A percentile compares a stretch with the other conserved stretches of the same genome.
Conservation (phyloP, 2,888 invertebrate species). For the Seira ritae region DNA sequence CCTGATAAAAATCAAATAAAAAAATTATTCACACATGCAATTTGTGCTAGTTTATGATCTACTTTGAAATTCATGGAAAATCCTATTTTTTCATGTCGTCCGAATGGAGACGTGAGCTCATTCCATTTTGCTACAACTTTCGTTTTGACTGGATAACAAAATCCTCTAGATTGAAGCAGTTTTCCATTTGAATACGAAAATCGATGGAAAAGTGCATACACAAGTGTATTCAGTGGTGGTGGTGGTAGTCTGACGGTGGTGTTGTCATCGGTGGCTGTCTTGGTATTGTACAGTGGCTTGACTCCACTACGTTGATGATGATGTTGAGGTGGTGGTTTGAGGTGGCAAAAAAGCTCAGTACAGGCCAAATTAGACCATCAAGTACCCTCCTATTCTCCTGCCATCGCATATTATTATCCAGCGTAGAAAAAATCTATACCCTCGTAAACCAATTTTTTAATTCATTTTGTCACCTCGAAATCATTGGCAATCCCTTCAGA, state of each 20-base stretch:
- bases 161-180: too few relatives aligned
- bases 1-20: slow-evolving; percentile 39
- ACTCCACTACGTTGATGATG: slow-evolving; percentile 24
- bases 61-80: too few relatives aligned
- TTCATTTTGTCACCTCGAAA: background rate
- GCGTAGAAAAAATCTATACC: slow-evolving; percentile 7
- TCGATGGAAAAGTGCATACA: too few relatives aligned
- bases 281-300: background rate
- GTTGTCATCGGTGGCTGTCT: slow-evolving; percentile 38
- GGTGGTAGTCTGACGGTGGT: slow-evolving; percentile 18
- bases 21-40: too few relatives aligned
- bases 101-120: too few relatives aligned
- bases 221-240: slow-evolving; percentile 24
- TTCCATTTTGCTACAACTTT: too few relatives aligned
- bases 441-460: background rate
- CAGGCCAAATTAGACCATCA: slow-evolving; percentile 40
- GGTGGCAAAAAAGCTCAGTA: slow-evolving; percentile 1
- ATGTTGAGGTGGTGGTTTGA: slow-evolving; percentile 8
- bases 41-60: too few relatives aligned
- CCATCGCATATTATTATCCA: too few relatives aligned
- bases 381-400: slow-evolving; percentile 30
- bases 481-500: too few relatives aligned
- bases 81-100: too few relatives aligned
- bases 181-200: too few relatives aligned
- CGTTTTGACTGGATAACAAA: too few relatives aligned